Conservation (phyloP, 2,888 invertebrate species). For the Nomada ruficornis region DNA sequence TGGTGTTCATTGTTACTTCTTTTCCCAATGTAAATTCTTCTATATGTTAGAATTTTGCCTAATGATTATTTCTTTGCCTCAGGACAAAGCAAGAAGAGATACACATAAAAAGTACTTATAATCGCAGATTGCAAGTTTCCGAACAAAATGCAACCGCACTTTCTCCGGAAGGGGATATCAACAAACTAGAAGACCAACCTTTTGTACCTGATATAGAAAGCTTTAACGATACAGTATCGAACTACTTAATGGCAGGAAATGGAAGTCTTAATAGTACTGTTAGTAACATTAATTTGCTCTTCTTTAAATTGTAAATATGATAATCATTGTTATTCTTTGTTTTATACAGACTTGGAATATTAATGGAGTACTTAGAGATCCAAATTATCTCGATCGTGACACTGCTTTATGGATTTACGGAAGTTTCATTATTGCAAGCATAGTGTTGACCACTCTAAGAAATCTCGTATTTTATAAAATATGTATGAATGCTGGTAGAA, state of each 20-base stretch:
- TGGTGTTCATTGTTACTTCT: constrained; percentile 68
- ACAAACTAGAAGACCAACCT: not conserved
- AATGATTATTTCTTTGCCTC: constrained; percentile 40
- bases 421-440: constrained; percentile 86
- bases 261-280: constrained; percentile 47
- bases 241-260: constrained; percentile 16
- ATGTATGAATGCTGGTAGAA: constrained; percentile 90
- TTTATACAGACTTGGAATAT: constrained; percentile 42
- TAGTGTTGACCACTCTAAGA: constrained; percentile 87
- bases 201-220: constrained; percentile 8
- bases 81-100: constrained; percentile 85
- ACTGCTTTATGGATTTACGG: constrained; percentile 86
- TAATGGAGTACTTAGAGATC: constrained; percentile 6
- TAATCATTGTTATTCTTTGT: not conserved
- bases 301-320: not conserved
- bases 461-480: constrained; percentile 90
- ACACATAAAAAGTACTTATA: constrained; percentile 53
- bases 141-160: not conserved
- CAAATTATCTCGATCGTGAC: constrained; percentile 59
- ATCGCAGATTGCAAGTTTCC: not conserved
- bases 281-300: constrained; percentile 30
- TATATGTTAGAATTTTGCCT: not conserved
- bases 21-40: not conserved
- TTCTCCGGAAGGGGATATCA: not conserved
- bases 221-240: constrained; percentile 9